Base-by-base conservation (phyloP, 2,888 invertebrate species). In the Osedax fenrisi region DNA sequence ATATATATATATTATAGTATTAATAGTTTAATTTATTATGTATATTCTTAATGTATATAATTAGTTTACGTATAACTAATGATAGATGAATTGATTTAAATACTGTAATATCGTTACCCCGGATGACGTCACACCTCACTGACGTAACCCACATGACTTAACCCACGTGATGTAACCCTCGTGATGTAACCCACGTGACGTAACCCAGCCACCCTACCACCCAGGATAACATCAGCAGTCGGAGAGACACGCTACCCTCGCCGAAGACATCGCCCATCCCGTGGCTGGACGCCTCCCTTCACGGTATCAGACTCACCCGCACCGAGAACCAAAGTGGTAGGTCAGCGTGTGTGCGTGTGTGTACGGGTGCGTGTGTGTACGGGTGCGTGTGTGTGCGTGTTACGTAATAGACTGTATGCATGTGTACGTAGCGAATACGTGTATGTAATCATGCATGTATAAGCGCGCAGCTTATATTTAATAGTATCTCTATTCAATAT, bases 231-330 rank as follows among this genome's bases (percentile, higher is more conserved):
- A 64, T 78, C 41, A 76, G 75, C 17, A 72, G 73, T 66, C 76
- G 78, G 41, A 75, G 68, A 56, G 78, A 78, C 75, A 78, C 78
- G 2, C 75, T 78, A 21, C 27, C 69, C 13, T 78, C 78, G 0
- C 78, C 78, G 3, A 67, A 76, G 3, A 72, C 77, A 17, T 78
- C 78, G 2, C 78, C 78, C 23, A 75, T 78, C 24, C 78, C 78
- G 2, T 78, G 78, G 78, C 69, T 76, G 5, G 66, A 68, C 23
- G 76, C 75, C 64, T 27, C 26, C 61, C 56, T 78, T 3, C 78
- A 77, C n/a, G 72, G 74, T 5, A 41, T 76, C 17, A 76, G 74
- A 27, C 68, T 76, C 27, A 75, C 74, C 41, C 68, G 64, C 64
- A 23, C 23, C 22, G n/a, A 23, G 26, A 64, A 25, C 26, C 24